A percentile compares a stretch with the other conserved stretches of the same genome.
These are phyloP conservation scores for Phortica variegata DNA, from an alignment of 1,140 invertebrate genomes.

Conservation along the genomic window DNA sequence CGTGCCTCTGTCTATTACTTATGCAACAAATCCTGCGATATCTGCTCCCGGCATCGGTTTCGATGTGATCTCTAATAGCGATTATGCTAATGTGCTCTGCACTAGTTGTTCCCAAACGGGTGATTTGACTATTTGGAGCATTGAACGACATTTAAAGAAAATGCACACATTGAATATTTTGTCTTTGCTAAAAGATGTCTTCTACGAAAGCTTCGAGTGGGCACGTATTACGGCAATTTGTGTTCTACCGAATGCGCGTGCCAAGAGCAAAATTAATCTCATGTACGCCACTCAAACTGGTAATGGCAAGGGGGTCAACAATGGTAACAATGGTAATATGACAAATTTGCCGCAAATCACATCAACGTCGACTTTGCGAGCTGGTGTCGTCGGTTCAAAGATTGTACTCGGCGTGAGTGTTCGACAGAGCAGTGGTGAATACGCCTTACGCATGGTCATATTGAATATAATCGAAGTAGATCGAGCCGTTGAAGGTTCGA, in stretches of 20 bases:
- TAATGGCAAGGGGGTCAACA: constrained; percentile 8
- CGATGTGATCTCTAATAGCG: constrained; percentile 62
- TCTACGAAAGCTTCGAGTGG: constrained; percentile 47
- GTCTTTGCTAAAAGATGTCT: constrained; percentile 43
- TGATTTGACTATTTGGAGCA: constrained; percentile 70
- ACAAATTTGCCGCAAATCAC: constrained; percentile 39
- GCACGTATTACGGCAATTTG: constrained; percentile 46
- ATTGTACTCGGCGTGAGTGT: constrained; percentile 46
- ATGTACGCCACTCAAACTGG: constrained; percentile 24
- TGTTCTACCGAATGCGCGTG: constrained; percentile 45
- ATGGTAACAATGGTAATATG: constrained; percentile 27
- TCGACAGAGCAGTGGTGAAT: constrained; percentile 43
- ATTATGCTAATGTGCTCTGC: constrained; percentile 69
- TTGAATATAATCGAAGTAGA: constrained; percentile 46
- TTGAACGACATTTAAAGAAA: constrained; percentile 67
- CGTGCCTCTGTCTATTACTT: constrained; percentile 86
- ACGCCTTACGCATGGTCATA: constrained; percentile 46
- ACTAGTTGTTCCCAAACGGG: constrained; percentile 62
- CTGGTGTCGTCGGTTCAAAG: constrained; percentile 49
- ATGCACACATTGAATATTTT: constrained; percentile 48
- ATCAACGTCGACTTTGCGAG: constrained; percentile 49
- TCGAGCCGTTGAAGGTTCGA: constrained; percentile 30
- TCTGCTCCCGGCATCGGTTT: constrained; percentile 58
- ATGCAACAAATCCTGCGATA: constrained; percentile 81
- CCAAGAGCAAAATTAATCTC: constrained; percentile 42